Evolutionary conservation across 2,113 vertebrate genomes (phyloP).

Genomic region (Prietella phreatophila): DNA sequence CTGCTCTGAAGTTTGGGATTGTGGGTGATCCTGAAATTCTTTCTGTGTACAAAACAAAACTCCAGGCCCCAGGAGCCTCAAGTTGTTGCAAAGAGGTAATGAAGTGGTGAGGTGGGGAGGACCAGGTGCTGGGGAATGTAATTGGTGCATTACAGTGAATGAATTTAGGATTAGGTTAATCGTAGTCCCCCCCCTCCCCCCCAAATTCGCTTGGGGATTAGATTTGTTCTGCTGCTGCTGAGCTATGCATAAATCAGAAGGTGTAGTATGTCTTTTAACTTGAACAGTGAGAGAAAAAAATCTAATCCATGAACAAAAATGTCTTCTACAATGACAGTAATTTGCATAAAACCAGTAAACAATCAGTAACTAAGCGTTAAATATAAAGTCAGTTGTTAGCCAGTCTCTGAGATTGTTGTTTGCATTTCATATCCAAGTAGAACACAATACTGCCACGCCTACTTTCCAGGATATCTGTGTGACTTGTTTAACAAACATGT

Average conservation of each 20-base stretch:
- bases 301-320: neutral
- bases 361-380: neutral
- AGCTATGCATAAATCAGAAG: neutral
- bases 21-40: slow-evolving; percentile 55
- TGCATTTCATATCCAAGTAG: neutral
- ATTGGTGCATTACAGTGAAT: slow-evolving; percentile 78
- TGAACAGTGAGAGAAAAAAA: neutral
- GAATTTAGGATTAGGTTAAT: slow-evolving; percentile 85
- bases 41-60: slow-evolving; percentile 69
- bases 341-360: neutral
- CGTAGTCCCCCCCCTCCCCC: slow-evolving; percentile 68
- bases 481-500: neutral
- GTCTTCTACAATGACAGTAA: neutral
- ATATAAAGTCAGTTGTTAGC: neutral
- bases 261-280: neutral
- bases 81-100: slow-evolving; percentile 57
- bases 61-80: slow-evolving; percentile 54
- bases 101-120: slow-evolving; percentile 46
- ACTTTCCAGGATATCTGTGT: neutral
- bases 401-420: neutral
- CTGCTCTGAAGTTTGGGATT: slow-evolving; percentile 57
- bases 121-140: slow-evolving; percentile 54
- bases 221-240: neutral
- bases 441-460: neutral
- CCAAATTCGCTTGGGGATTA: slow-evolving; percentile 17